These are phyloP conservation scores for Candidula unifasciata DNA, from an alignment of 2,888 invertebrate species.

Conservation along the genomic window DNA sequence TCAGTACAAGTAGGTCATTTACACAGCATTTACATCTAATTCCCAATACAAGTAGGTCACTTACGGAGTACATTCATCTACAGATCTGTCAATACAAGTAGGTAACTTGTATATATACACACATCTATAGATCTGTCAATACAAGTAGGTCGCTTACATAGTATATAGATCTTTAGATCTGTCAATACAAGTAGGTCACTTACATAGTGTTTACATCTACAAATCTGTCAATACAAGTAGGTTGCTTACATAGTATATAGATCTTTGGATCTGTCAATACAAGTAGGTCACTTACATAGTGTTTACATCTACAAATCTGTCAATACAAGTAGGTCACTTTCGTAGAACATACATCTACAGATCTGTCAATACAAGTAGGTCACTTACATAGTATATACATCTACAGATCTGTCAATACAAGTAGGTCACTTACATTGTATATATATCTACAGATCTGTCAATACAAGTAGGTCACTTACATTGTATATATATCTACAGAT, in stretches of 20 bases:
- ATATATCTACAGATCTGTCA: too few relatives aligned
- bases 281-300: neutral
- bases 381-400: too few relatives aligned
- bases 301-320: neutral
- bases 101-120: neutral
- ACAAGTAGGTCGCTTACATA: neutral
- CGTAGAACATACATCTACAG: too few relatives aligned
- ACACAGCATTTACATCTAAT: neutral
- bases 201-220: neutral
- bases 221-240: neutral
- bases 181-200: neutral
- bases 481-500: too few relatives aligned
- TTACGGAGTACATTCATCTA: neutral
- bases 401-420: too few relatives aligned
- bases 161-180: neutral
- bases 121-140: neutral
- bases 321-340: too few relatives aligned
- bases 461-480: too few relatives aligned
- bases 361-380: too few relatives aligned
- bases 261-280: neutral
- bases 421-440: too few relatives aligned
- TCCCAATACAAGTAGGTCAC: conserved; percentile 57
- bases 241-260: neutral
- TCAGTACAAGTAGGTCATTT: neutral
- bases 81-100: neutral